Evolutionary conservation across 2,113 vertebrate genomes (phyloP), one percentile per base, ranked within the genome.

Genomic region (Puntigrus tetrazona): DNA sequence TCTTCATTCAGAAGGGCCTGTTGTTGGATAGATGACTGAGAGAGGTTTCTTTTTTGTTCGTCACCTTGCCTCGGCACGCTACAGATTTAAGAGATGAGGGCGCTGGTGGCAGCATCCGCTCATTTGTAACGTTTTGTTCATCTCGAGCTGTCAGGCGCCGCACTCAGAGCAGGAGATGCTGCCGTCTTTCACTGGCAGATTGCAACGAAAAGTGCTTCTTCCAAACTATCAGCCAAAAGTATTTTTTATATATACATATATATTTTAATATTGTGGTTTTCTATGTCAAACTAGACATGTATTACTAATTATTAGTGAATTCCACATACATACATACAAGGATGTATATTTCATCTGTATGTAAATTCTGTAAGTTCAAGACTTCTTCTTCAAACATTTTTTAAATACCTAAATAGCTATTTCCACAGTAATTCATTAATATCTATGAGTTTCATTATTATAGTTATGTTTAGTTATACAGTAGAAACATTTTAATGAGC

Each of bases 1-100:
- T 84, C 78, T 87, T 89, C 78, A 88, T 87, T 84, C 52, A 59
- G 67, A 73, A 38, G 16, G 63, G 18, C 69, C 65, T 50, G 41
- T 38, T 81, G 65, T 83, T 72, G 50, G 16, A 36, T 52, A 29
- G 74, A 78, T 57, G 81, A 78, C 55, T 34, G 43, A 36, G 65
- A 31, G 38, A 29, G 38, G 52, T 34, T 55, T 61, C 70, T 79
- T n/a, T 74, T 86, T 81, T 86, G 82, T 86, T 77, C 57, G 63
- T 69, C 70, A 38, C 61, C 55, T 84, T 45, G 61, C 70, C 78
- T 78, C 55, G 20, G 57, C 72, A 67, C 13, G 3, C 52, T 27
- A 9, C 67, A 84, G 85, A 78, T 85, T 85, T 78, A 81, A 85
- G 67, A 81, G 63, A 50, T 43, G 63, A 59, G 61, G 38, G 63